Evolutionary conservation across 35 echinoderm and acorn worm species (phyloP), one percentile per base, ranked within the genome.

Genomic region (Lytechinus variegatus): DNA sequence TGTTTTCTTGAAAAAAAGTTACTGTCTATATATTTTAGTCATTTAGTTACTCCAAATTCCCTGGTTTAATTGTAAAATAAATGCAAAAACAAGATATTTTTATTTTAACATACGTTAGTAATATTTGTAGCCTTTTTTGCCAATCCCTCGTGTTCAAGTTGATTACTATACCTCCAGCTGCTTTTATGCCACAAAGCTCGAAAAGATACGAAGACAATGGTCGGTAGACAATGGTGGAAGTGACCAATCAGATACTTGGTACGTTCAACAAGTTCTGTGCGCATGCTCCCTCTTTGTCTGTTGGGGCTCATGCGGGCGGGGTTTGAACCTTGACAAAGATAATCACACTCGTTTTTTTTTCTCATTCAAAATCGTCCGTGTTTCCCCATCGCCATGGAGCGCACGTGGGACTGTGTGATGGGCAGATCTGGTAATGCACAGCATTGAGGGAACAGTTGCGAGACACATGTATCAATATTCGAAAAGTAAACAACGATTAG

Each of bases 401-500:
- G 66, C 66, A 79, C 66, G 66, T 79, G 66, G 66, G 66, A 79
- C 66, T 79, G n/a, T 79, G n/a, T n/a, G 61, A 71, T 6, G 14
- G 2, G 66, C n/a, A n/a, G 66, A 44, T 44, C 33, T 44, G 33
- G 33, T 44, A 44, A n/a, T n/a, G 33, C 33, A 44, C 2, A 44
- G 66, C n/a, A 79, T 58, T 58, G n/a, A 19, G 66, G n/a, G 66
- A 16, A 24, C 66, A 79, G 66, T 79, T 24, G 66, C 19, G 16
- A 79, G 66, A 79, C 66, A 24, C 66, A 21, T 28, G 29, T 28
- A 90, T 90, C 88, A 90, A 90, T 90, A 90, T 90, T 90, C 16
- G 88, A 44, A 90, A 90, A 90, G 52, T 13, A 90, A 54, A 52
- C 28, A 90, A 90, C 88, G 52, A 90, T 90, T 90, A 90, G 52